These are phyloP conservation scores for Doris montereyensis DNA, from an alignment of 2,888 invertebrate genomes.

Conservation along the genomic window DNA sequence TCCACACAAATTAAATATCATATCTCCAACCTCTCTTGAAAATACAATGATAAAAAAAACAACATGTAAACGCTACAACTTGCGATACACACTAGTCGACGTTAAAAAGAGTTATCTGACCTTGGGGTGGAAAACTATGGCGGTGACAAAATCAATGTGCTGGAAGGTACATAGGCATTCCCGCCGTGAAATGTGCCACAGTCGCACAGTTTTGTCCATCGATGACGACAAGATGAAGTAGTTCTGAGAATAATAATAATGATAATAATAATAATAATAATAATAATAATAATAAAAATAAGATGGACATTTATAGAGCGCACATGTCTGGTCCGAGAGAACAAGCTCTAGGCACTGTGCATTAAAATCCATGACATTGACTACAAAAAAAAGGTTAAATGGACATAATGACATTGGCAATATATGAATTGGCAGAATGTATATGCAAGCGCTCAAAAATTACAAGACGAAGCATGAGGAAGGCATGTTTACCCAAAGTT, in stretches of 20 bases:
- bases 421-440: too few species aligned
- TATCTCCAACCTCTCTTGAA: too few species aligned
- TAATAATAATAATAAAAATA: background rate
- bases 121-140: slow-evolving; percentile 95
- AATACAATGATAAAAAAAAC: too few species aligned
- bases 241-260: slow-evolving; percentile 76
- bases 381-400: too few species aligned
- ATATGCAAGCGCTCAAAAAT: too few species aligned
- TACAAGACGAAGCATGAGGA: too few species aligned
- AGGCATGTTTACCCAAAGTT: too few species aligned
- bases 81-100: background rate
- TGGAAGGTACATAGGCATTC: slow-evolving; percentile 99
- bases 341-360: background rate
- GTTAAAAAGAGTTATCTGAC: slow-evolving; percentile 52
- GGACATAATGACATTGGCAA: too few species aligned
- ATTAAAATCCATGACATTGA: too few species aligned
- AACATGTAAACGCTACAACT: background rate
- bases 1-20: too few species aligned
- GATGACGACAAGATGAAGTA: slow-evolving; percentile 97
- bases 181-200: slow-evolving; percentile 97
- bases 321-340: background rate
- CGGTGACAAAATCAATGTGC: slow-evolving; percentile 99
- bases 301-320: background rate
- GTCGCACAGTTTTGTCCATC: slow-evolving; percentile 97
- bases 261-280: background rate